These are phyloP conservation scores for Macaca nemestrina DNA, from an alignment of 2,113 vertebrate genomes.

Conservation along the genomic window DNA sequence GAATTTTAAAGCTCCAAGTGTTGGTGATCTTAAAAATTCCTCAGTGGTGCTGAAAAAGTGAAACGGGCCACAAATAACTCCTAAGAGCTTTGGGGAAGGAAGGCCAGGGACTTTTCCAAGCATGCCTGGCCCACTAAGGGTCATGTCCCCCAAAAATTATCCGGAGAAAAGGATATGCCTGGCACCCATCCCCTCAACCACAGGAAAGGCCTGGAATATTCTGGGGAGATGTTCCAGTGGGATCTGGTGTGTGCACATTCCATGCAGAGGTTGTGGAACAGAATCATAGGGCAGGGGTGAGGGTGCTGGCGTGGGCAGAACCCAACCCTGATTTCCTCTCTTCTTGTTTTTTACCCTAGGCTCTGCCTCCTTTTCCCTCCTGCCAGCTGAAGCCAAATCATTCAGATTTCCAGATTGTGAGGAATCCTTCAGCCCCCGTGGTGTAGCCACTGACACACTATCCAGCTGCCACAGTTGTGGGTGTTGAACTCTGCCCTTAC, in stretches of 20 bases:
- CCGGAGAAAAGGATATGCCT: neutral
- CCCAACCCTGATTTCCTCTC: neutral
- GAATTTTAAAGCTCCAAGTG: neutral
- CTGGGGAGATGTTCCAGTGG: neutral
- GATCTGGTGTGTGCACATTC: neutral
- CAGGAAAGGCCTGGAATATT: neutral
- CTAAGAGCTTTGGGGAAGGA: neutral
- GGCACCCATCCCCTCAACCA: neutral
- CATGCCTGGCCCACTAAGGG: neutral
- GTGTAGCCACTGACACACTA: neutral
- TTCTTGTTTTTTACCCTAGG: neutral
- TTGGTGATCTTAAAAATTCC: neutral
- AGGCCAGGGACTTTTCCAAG: neutral
- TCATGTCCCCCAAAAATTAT: neutral
- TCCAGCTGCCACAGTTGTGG: neutral
- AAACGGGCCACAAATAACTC: neutral
- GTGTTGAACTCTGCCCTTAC: no score
- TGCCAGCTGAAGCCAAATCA: neutral
- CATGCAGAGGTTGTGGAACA: neutral
- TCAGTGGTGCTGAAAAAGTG: neutral
- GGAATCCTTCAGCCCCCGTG: neutral
- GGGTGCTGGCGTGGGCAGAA: neutral
- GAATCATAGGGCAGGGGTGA: neutral
- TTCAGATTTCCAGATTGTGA: neutral
- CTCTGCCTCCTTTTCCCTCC: neutral